Percentiles rank a stretch among this genome's conserved stretches.
Evolutionary conservation across 2,888 invertebrate genomes (phyloP).

Genomic region (Acanthosoma haemorrhoidale): DNA sequence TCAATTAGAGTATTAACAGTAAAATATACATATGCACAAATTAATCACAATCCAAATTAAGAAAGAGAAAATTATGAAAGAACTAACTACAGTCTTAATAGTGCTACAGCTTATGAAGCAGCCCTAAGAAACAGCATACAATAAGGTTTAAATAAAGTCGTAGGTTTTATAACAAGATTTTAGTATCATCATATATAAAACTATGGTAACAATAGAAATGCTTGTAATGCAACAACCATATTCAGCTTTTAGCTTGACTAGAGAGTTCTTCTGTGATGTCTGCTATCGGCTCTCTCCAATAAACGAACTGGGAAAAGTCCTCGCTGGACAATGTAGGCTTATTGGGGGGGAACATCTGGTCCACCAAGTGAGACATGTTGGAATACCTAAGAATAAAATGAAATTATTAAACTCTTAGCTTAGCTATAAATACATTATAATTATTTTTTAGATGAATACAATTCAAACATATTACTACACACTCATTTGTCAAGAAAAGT

Average conservation of each 20-base stretch:
- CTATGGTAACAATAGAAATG: slow-evolving; percentile 15
- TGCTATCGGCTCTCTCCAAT: slow-evolving; percentile 86
- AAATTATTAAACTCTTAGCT: not conserved
- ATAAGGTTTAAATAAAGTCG: slow-evolving; percentile 3
- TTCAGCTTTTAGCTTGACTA: slow-evolving; percentile 30
- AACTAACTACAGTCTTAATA: slow-evolving; percentile 20
- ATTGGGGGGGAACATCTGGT: slow-evolving; percentile 82
- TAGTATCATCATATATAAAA: slow-evolving; percentile 12
- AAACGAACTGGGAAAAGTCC: slow-evolving; percentile 68
- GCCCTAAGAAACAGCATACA: slow-evolving; percentile 1
- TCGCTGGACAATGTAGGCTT: slow-evolving; percentile 55
- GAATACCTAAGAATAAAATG: slow-evolving; percentile 68
- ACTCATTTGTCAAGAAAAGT: too few species aligned
- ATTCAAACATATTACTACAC: too few species aligned
- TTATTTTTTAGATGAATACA: too few species aligned
- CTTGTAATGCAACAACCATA: slow-evolving; percentile 2
- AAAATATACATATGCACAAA: not conserved
- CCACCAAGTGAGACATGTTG: slow-evolving; percentile 88
- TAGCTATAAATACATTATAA: too few species aligned
- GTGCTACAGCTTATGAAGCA: slow-evolving; percentile 15
- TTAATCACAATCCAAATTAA: not conserved
- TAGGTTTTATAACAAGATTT: slow-evolving; percentile 4
- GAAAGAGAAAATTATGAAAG: not conserved
- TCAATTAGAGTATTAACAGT: slow-evolving; percentile 1
- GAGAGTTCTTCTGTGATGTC: slow-evolving; percentile 46